Evolutionary conservation across 2,888 invertebrate species (phyloP).

Genomic region (Sinodicranocentrus sp.): DNA sequence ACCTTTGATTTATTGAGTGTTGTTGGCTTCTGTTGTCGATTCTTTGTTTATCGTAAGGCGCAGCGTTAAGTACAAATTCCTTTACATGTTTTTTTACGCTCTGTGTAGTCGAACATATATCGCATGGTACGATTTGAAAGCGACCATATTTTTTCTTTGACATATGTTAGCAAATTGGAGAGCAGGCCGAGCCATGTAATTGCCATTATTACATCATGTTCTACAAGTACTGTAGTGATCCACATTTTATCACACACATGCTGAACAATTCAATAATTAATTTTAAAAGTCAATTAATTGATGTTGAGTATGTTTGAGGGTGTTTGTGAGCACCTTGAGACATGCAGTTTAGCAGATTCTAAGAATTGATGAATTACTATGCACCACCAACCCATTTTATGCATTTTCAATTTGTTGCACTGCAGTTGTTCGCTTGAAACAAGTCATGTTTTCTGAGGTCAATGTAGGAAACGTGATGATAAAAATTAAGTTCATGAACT

Average conservation of each 20-base stretch:
- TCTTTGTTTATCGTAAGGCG: too few species aligned
- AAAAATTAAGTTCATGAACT: conserved; percentile 12
- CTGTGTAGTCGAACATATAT: too few species aligned
- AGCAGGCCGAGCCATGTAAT: neutral
- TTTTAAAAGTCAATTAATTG: conserved; percentile 1
- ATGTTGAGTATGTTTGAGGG: too few species aligned
- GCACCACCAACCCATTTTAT: too few species aligned
- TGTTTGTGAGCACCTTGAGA: too few species aligned
- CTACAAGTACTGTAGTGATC: neutral
- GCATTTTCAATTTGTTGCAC: neutral
- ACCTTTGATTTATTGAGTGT: conserved; percentile 31
- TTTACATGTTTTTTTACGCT: too few species aligned
- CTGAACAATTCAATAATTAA: neutral
- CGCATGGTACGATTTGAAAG: too few species aligned
- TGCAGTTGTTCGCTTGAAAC: neutral
- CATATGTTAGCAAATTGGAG: too few species aligned
- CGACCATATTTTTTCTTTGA: too few species aligned
- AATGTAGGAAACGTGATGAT: neutral
- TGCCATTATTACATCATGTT: neutral
- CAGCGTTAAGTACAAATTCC: too few species aligned
- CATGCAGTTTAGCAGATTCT: too few species aligned
- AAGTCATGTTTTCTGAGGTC: conserved; percentile 5
- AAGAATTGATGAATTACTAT: neutral
- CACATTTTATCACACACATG: conserved; percentile 5
- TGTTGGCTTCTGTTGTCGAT: neutral